phyloP scores from a whole-genome alignment of 2,113 vertebrate species.

The Alosa alosa region DNA sequence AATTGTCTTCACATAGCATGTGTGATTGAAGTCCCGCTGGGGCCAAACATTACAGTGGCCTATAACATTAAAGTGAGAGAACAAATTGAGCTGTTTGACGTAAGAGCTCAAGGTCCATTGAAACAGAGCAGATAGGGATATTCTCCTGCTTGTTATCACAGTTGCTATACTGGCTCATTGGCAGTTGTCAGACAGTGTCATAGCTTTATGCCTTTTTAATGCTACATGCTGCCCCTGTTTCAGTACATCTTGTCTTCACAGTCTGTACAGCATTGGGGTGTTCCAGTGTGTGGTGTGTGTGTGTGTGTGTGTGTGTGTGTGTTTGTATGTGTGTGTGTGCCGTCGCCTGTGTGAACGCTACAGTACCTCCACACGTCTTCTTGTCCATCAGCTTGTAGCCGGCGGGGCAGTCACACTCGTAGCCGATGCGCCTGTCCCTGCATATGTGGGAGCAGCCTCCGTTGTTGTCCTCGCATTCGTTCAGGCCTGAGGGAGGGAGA shows the following conservation, averaged over 20 bases:
- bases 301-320: too few species aligned
- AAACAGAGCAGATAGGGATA: not conserved
- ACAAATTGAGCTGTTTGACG: not conserved
- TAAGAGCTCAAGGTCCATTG: not conserved
- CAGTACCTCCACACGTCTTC: slow-evolving; percentile 92
- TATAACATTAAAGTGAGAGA: not conserved
- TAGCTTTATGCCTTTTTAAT: too few species aligned
- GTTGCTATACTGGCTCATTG: too few species aligned
- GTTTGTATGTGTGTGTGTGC: too few species aligned
- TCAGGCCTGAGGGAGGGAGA: slow-evolving; percentile 60
- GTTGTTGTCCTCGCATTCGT: slow-evolving; percentile 84
- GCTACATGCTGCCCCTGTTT: too few species aligned
- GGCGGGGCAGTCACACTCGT: slow-evolving; percentile 88
- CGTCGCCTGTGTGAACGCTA: not conserved
- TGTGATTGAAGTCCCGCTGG: not conserved
- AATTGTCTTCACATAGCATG: not conserved
- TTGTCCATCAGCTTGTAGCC: slow-evolving; percentile 94
- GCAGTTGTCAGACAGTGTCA: too few species aligned
- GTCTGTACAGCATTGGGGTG: too few species aligned
- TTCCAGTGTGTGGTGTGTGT: not conserved
- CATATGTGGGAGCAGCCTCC: slow-evolving; percentile 97
- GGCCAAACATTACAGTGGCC: not conserved
- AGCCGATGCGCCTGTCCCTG: slow-evolving; percentile 86
- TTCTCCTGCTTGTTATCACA: too few species aligned
- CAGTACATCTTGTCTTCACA: too few species aligned